phyloP scores from a whole-genome alignment of 2,888 invertebrate species.

The Syrphus vitripennis region DNA sequence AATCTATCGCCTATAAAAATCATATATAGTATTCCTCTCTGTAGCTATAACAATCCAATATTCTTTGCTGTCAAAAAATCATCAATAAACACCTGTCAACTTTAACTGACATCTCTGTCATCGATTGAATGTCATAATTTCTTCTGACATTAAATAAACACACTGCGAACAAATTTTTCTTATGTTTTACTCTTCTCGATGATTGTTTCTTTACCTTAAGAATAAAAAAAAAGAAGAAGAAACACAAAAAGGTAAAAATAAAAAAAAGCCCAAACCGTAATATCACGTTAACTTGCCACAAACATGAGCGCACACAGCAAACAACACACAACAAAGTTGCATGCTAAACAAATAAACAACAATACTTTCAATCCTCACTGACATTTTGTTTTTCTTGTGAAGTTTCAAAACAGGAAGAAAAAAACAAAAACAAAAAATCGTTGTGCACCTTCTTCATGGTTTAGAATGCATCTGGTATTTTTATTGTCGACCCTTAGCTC shows the following conservation, averaged over 20 bases:
- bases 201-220: neutral
- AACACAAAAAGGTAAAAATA: neutral
- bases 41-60: constrained; percentile 19
- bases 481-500: neutral
- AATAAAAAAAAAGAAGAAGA: neutral
- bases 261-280: constrained; percentile 40
- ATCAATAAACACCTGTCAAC: constrained; percentile 62
- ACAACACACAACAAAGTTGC: neutral
- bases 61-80: constrained; percentile 50
- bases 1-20: neutral
- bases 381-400: constrained; percentile 34
- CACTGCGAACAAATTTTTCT: neutral
- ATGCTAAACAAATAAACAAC: constrained; percentile 50
- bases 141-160: constrained; percentile 50
- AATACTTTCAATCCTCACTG: constrained; percentile 8
- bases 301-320: too few relatives aligned
- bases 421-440: neutral
- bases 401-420: neutral
- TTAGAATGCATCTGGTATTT: constrained; percentile 16
- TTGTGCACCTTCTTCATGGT: constrained; percentile 13
- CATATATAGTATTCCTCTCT: neutral
- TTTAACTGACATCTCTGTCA: constrained; percentile 45
- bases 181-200: neutral
- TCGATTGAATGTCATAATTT: constrained; percentile 54
- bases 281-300: constrained; percentile 27